phyloP scores from a whole-genome alignment of 2,113 vertebrate genomes.

The Alouatta palliata region DNA sequence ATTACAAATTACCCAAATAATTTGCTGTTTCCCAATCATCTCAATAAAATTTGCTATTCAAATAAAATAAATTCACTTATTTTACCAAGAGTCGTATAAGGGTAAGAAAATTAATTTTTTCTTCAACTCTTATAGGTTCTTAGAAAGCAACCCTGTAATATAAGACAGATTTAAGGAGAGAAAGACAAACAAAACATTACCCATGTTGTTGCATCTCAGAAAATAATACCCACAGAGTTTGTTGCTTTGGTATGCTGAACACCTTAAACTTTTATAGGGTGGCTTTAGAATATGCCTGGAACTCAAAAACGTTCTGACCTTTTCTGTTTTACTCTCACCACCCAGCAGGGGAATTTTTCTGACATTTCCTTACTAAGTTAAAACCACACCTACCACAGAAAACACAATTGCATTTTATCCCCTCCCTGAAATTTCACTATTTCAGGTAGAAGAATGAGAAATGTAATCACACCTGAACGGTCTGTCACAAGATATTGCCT shows the following conservation, averaged over 20 bases:
- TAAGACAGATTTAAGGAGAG: background rate
- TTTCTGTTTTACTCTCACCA: background rate
- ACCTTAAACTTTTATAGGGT: background rate
- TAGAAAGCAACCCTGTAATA: background rate
- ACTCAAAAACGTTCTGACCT: background rate
- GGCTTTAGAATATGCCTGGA: background rate
- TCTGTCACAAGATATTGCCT: background rate
- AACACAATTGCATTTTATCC: background rate
- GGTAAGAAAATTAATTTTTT: background rate
- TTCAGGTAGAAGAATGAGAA: background rate
- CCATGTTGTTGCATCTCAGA: background rate
- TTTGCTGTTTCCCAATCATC: conserved; percentile 25
- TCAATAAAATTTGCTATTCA: background rate
- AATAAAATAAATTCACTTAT: background rate
- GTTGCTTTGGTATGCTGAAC: background rate
- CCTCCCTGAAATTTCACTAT: background rate
- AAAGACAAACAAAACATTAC: background rate
- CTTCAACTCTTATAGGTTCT: background rate
- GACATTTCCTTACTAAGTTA: background rate
- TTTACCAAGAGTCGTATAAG: background rate
- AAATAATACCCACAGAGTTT: rapidly evolving
- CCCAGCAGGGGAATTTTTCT: background rate
- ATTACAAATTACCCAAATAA: background rate
- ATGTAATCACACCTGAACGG: background rate
- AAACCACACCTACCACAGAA: background rate